Evolutionary conservation across 2,888 invertebrate species (phyloP), one percentile per base, ranked within the genome.

Genomic region (Drosophila prostipennis): DNA sequence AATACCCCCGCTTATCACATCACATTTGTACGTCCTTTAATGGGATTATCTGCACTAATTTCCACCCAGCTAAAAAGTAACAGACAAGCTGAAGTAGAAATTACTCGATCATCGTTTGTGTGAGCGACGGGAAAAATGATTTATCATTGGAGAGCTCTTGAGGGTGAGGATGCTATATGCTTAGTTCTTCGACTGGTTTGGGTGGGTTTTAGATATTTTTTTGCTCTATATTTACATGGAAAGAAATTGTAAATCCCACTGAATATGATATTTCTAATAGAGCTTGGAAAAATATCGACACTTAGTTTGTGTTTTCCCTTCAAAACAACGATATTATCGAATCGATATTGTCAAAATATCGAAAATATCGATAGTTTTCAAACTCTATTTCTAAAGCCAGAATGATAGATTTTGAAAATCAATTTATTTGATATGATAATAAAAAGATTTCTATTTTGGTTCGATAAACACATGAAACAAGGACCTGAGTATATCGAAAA

Each of bases 11-110:
- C 42, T 26, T 36, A 29, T 32, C 34, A 16, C 10, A 7, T 14
- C n/a, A 11, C 16, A 23, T 13, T 14, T 45, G 26, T 26, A 8
- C 6, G 52, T 70, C 53, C 63, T 43, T 65, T 80, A 83, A 84
- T 81, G 65, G 83, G 75, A 89, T 89, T 87, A 89, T 82, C 79
- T 71, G 73, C 77, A 78, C 74, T 78, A 77, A 78, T 85, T 87
- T 80, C 52, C 68, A 34, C 63, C 6, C 59, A 29, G 7, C 23
- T 5, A 14, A 29, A 34, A 26, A 26, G 61, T 23, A 32, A 19
- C 26, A 60, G 63, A 56, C 64, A 63, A 70, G 51, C 65, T 72
- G 29, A 29, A 46, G 73, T 68, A 68, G 57, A 60, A 79, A 77
- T 40, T 65, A 42, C 53, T 72, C 52, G 26, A 59, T 64, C 64